These are phyloP conservation scores for Kryphioiulus occultus DNA, from an alignment of 2,888 invertebrate species.

Conservation along the genomic window DNA sequence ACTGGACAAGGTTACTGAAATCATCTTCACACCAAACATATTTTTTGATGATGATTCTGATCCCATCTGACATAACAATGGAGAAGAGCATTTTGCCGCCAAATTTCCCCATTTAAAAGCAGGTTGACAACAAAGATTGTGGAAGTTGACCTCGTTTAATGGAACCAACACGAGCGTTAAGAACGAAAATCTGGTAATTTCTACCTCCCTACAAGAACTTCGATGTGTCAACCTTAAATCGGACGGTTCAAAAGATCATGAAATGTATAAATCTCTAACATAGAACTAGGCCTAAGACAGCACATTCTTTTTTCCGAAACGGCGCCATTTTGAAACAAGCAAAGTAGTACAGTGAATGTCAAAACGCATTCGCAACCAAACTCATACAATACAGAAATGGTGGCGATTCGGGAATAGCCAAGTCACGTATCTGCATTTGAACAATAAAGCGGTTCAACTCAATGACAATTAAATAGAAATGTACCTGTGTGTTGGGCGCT, in stretches of 20 bases:
- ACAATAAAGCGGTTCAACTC: background rate
- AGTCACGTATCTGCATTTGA: background rate
- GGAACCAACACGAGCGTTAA: background rate
- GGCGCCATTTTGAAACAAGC: conserved; percentile 35
- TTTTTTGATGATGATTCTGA: background rate
- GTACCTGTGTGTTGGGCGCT: background rate
- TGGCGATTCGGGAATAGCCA: background rate
- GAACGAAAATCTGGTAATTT: background rate
- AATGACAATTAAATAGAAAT: background rate
- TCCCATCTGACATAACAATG: background rate
- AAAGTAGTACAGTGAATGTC: conserved; percentile 1
- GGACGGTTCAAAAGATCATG: background rate
- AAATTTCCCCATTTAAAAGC: background rate
- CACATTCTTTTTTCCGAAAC: background rate
- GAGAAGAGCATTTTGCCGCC: background rate
- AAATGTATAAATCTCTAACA: background rate
- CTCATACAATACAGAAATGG: background rate
- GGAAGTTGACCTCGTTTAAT: background rate
- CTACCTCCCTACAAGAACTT: background rate
- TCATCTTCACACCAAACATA: background rate
- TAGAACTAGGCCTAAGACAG: conserved; percentile 10
- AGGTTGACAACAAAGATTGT: background rate
- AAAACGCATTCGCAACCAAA: background rate
- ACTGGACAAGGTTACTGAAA: background rate
- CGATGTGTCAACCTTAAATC: background rate